phyloP scores from a whole-genome alignment of 2,797 vertebrate genomes.

The Neosilurus mollespiculum region DNA sequence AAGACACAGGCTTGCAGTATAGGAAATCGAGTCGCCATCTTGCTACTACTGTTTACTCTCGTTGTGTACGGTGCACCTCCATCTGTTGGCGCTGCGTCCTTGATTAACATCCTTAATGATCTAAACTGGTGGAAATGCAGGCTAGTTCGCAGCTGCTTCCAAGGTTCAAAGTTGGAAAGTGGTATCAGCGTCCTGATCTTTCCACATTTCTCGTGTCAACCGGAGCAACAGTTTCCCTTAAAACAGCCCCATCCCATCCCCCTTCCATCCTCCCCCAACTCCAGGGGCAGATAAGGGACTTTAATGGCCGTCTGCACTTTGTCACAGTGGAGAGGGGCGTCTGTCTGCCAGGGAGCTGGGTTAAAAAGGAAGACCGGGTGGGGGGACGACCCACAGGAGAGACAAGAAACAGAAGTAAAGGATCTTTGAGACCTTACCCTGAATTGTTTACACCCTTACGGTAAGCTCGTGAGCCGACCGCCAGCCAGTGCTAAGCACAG shows the following conservation, averaged over 20 bases:
- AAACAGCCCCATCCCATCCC: conserved; percentile 60
- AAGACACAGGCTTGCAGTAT: too few species aligned
- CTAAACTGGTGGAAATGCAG: too few species aligned
- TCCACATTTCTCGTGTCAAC: conserved; percentile 37
- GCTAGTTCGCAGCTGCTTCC: too few species aligned
- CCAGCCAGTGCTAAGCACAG: neutral
- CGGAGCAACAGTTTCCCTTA: conserved; percentile 50
- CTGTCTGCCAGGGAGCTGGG: conserved; percentile 62
- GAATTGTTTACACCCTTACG: conserved; percentile 10
- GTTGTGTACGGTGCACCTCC: too few species aligned
- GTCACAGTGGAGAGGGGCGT: conserved; percentile 57
- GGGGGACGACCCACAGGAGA: conserved; percentile 1
- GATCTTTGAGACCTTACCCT: conserved; percentile 56
- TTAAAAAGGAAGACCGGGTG: conserved; percentile 39
- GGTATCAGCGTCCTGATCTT: neutral
- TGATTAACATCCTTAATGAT: too few species aligned
- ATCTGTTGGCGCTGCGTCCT: too few species aligned
- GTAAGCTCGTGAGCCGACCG: neutral
- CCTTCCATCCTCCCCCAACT: conserved; percentile 53
- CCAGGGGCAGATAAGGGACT: conserved; percentile 63
- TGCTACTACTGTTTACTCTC: too few species aligned
- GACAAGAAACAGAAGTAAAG: conserved; percentile 49
- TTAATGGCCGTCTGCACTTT: conserved; percentile 65
- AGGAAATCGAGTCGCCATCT: too few species aligned
- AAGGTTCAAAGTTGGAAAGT: too few species aligned